Percentiles rank a stretch among this genome's conserved stretches.
phyloP scores from a whole-genome alignment of 2,113 vertebrate genomes.

The Lucifuga dentata region DNA sequence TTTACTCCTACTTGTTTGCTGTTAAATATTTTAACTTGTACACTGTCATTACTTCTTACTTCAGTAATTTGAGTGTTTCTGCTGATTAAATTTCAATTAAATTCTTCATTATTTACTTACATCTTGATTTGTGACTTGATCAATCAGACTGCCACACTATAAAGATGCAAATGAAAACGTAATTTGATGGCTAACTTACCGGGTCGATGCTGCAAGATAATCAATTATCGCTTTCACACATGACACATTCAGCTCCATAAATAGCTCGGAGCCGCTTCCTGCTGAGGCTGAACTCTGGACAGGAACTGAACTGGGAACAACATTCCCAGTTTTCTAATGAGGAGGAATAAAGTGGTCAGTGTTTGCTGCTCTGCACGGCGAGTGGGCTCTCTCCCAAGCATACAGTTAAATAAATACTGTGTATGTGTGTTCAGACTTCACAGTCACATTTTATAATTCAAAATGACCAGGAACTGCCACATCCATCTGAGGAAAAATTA shows the following conservation, averaged over 20 bases:
- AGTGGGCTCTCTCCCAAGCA: conserved; percentile 58
- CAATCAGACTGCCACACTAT: background rate
- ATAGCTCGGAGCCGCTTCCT: conserved; percentile 42
- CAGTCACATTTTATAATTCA: conserved; percentile 67
- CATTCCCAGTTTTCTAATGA: conserved; percentile 53
- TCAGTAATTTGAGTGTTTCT: no score
- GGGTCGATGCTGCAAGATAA: conserved; percentile 10
- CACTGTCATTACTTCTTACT: no score
- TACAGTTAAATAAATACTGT: conserved; percentile 74
- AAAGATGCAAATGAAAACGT: conserved; percentile 20
- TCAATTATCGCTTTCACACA: conserved; percentile 26
- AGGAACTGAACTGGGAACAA: conserved; percentile 50
- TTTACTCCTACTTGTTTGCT: no score
- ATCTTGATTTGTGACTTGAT: background rate
- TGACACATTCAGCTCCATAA: conserved; percentile 25
- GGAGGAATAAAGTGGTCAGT: conserved; percentile 73
- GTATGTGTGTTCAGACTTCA: conserved; percentile 63
- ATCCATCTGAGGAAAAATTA: conserved; percentile 26
- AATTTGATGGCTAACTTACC: conserved; percentile 28
- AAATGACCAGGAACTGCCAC: conserved; percentile 57
- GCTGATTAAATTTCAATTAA: no score
- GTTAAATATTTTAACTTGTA: no score
- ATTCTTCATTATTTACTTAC: conserved; percentile 2
- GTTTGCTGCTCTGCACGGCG: conserved; percentile 62
- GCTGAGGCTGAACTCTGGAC: conserved; percentile 46